Evolutionary conservation across 2,113 vertebrate genomes (phyloP).

Genomic region (Peromyscus californicus): DNA sequence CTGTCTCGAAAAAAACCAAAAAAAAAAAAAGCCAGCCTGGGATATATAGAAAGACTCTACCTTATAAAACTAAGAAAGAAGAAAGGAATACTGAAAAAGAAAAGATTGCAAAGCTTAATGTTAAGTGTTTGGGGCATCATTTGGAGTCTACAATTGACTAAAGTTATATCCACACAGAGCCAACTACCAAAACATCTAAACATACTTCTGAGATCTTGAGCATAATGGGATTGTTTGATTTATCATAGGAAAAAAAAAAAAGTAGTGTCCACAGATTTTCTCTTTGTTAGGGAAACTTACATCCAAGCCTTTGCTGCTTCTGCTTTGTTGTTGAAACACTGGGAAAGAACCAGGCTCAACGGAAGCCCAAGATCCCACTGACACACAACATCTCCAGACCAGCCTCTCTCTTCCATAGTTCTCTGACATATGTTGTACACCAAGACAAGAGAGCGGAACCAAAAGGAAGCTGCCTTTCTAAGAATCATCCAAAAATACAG

Average conservation of each 20-base stretch:
- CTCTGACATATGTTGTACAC: slow-evolving; percentile 13
- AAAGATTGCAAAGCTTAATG: background rate
- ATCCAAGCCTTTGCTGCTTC: background rate
- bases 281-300: slow-evolving; percentile 37
- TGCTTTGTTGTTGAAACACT: slow-evolving; percentile 14
- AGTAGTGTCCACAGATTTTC: background rate
- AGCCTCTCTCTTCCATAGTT: background rate
- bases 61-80: background rate
- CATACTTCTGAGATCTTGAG: slow-evolving; percentile 49
- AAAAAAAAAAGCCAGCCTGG: background rate
- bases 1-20: no score
- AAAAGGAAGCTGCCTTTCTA: slow-evolving; percentile 72
- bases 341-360: background rate
- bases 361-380: background rate
- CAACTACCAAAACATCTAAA: slow-evolving; percentile 29
- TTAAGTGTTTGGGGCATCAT: background rate
- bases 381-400: background rate
- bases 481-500: slow-evolving; percentile 5
- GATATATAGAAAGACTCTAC: background rate
- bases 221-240: slow-evolving; percentile 5
- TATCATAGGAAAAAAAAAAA: background rate
- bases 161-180: background rate
- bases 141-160: background rate
- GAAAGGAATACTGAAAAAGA: background rate
- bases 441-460: slow-evolving; percentile 51